Conservation (phyloP, 2,113 vertebrate species). For the Ascaphus truei region DNA sequence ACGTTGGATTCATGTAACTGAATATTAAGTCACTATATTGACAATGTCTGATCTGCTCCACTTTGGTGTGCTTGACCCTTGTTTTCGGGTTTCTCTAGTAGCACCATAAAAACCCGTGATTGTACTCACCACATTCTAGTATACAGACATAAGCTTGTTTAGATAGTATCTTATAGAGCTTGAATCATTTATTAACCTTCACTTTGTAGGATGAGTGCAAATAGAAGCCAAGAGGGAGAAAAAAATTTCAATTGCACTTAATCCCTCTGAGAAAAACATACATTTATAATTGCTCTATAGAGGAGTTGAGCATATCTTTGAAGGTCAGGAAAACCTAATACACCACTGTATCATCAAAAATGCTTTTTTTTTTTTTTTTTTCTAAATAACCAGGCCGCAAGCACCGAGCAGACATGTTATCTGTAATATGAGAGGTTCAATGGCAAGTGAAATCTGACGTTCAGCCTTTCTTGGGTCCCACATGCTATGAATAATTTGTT, state of each 20-base stretch:
- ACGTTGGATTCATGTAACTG: too few relatives aligned
- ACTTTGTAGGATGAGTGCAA: slow-evolving; percentile 19
- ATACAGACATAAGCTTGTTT: slow-evolving; percentile 12
- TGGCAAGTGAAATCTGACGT: slow-evolving; percentile 25
- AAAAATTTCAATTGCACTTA: slow-evolving; percentile 31
- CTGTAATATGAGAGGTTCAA: slow-evolving; percentile 9
- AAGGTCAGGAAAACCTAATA: slow-evolving; percentile 34
- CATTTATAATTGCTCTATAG: slow-evolving; percentile 24
- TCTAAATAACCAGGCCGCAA: slow-evolving; percentile 25
- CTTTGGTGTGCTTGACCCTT: too few relatives aligned
- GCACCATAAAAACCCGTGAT: too few relatives aligned
- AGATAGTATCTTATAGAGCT: slow-evolving; percentile 6
- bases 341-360: slow-evolving; percentile 30
- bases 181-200: slow-evolving; percentile 31
- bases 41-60: too few relatives aligned
- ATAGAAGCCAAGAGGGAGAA: neutral
- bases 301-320: slow-evolving; percentile 25
- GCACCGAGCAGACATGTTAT: neutral
- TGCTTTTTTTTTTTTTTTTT: neutral
- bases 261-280: slow-evolving; percentile 23
- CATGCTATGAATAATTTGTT: slow-evolving; percentile 27
- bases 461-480: slow-evolving; percentile 10
- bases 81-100: too few relatives aligned
- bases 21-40: too few relatives aligned
- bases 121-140: too few relatives aligned